phyloP scores from a whole-genome alignment of 1,140 invertebrate genomes.

The Pachyrhynchus sulphureomaculatus region DNA sequence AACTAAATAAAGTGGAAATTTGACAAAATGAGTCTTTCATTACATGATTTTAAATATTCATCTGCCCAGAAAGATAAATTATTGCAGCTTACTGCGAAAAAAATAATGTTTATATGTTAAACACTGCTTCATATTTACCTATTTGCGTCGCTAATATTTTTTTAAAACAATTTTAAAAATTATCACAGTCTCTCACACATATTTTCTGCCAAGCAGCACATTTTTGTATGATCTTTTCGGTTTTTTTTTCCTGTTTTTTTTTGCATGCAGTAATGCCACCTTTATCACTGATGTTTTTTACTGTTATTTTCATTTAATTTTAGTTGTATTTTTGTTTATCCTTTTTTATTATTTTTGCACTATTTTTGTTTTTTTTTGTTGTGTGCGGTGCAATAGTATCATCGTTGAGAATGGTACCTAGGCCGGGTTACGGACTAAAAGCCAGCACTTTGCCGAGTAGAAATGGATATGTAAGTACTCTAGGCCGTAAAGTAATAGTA shows the following conservation, averaged over 20 bases:
- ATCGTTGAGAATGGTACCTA: slow-evolving; percentile 62
- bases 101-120: no score
- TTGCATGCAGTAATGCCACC: background rate
- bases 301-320: slow-evolving; percentile 28
- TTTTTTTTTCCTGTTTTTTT: background rate
- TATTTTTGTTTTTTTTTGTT: slow-evolving; percentile 42
- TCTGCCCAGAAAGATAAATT: no score
- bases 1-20: no score
- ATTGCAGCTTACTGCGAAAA: no score
- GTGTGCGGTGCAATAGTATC: slow-evolving; percentile 57
- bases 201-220: background rate
- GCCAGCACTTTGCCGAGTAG: slow-evolving; percentile 69
- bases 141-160: no score
- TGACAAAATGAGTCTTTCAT: no score
- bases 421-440: slow-evolving; percentile 75
- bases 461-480: slow-evolving; percentile 55
- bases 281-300: slow-evolving; percentile 18
- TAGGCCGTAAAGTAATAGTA: background rate
- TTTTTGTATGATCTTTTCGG: background rate
- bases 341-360: slow-evolving; percentile 28
- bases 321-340: slow-evolving; percentile 12
- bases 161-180: background rate
- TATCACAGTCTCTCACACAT: background rate
- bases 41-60: no score
- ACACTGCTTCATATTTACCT: no score